Percentiles rank a stretch among this genome's conserved stretches.
Conservation (phyloP, 2,888 invertebrate genomes). For the Gasteruption jaculator region DNA sequence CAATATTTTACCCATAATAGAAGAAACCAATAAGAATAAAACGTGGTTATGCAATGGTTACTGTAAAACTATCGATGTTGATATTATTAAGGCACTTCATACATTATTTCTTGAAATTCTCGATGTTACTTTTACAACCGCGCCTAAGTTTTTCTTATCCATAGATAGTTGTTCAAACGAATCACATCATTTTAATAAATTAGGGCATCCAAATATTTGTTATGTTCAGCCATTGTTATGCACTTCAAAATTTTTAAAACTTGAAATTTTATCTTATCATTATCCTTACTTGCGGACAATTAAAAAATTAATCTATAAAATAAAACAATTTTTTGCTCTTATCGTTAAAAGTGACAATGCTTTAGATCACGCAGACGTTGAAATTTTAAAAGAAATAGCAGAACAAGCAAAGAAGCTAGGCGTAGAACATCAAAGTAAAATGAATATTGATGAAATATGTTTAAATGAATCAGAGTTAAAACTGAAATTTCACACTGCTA, state of each 20-base stretch:
- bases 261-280: constrained; percentile 22
- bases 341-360: constrained; percentile 14
- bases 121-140: constrained; percentile 9
- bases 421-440: constrained; percentile 3
- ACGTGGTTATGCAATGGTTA: constrained; percentile 16
- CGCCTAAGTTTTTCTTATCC: neutral
- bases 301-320: constrained; percentile 16
- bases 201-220: constrained; percentile 18
- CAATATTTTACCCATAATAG: constrained; percentile 16
- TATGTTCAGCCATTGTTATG: constrained; percentile 16
- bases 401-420: constrained; percentile 8
- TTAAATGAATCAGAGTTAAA: constrained; percentile 22
- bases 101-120: constrained; percentile 7
- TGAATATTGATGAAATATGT: constrained; percentile 13
- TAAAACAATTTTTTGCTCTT: constrained; percentile 2
- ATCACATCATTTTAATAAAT: constrained; percentile 1
- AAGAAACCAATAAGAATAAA: constrained; percentile 8
- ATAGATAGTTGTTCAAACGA: constrained; percentile 12
- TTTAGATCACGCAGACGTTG: constrained; percentile 10
- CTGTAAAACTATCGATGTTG: constrained; percentile 9
- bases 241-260: constrained; percentile 20
- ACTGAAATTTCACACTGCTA: constrained; percentile 18
- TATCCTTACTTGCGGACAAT: constrained; percentile 18
- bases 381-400: constrained; percentile 11
- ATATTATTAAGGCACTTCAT: constrained; percentile 1